These are phyloP conservation scores for Melanargia galathea DNA, from an alignment of 2,888 invertebrate genomes.

Conservation along the genomic window DNA sequence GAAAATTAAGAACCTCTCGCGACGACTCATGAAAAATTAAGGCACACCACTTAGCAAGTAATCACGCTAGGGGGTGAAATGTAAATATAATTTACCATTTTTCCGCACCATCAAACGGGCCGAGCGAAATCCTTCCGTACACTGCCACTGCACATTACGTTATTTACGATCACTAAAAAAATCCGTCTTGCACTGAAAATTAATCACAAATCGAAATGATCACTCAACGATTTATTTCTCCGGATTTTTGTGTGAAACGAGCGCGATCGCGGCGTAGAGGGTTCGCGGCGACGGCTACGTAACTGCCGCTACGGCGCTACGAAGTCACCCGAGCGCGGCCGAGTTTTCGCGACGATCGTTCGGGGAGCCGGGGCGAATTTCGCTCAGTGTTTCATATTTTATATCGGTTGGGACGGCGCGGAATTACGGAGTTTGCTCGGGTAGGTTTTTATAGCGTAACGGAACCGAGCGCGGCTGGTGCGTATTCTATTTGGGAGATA, in stretches of 20 bases:
- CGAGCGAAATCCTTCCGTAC: constrained; percentile 51
- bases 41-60: constrained; percentile 48
- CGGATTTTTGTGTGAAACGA: constrained; percentile 39
- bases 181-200: constrained; percentile 45
- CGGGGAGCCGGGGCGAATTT: constrained; percentile 64
- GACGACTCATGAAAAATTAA: constrained; percentile 43
- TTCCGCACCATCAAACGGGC: constrained; percentile 68
- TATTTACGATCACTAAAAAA: constrained; percentile 53
- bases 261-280: constrained; percentile 50
- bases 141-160: constrained; percentile 65
- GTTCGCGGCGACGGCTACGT: constrained; percentile 55
- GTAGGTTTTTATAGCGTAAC: constrained; percentile 74
- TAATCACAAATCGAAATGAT: constrained; percentile 52
- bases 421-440: constrained; percentile 79
- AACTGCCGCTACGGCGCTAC: constrained; percentile 76
- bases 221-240: constrained; percentile 64
- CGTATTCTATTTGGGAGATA: constrained; percentile 68
- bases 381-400: constrained; percentile 81
- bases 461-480: constrained; percentile 62
- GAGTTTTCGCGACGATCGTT: constrained; percentile 53
- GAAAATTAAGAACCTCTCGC: constrained; percentile 20
- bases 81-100: constrained; percentile 70
- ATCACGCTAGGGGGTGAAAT: constrained; percentile 50
- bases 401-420: constrained; percentile 74
- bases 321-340: constrained; percentile 57